Base-by-base conservation (phyloP, 2,797 vertebrate genomes). In the Halcyon badia region DNA sequence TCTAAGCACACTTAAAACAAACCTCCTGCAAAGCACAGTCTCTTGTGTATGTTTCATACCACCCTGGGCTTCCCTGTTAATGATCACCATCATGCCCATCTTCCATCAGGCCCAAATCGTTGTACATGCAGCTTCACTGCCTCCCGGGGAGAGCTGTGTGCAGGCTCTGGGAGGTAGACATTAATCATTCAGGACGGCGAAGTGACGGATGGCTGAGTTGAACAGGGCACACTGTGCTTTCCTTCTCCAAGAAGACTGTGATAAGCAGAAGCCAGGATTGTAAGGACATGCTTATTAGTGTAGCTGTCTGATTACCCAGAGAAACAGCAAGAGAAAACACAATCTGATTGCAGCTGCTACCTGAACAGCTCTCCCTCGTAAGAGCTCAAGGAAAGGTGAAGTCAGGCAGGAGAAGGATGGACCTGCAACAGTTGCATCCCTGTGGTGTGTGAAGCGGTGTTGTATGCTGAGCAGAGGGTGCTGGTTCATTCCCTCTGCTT, bases 241-340 rank as follows among this genome's bases (percentile, higher is more conserved):
- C 75, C 5, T 95, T 71, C 90, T 86, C 66, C 28, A 78, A 94
- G 87, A 25, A 70, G 46, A 42, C 81, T 78, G 82, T 52, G 95
- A 96, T 96, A 97, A 97, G 92, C 90, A 70, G 72, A 13, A 84
- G 41, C 48, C 52, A 33, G 76, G 86, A 73, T 44, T 96, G 95
- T 92, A 94, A 95, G 89, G 91, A 96, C 94, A 93, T 66, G 62
- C 89, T 94, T 94, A 94, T 96, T 96, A 90, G 93, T 93, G 95
- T 92, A 91, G 70, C 94, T 95, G 95, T 89, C 94, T 97, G 92
- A 97, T 95, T 96, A 93, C 21, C 89, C 87, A 84, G n/a, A 84
- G 85, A 83, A 94, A 94, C 58, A 79, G 82, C 77, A 90, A 60
- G 42, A 92, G 71, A 79, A 78, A 85, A 48, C 71, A 58, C 79